Conservation (phyloP, 2,797 vertebrate species). For the Microctenopoma stevenorrisi region DNA sequence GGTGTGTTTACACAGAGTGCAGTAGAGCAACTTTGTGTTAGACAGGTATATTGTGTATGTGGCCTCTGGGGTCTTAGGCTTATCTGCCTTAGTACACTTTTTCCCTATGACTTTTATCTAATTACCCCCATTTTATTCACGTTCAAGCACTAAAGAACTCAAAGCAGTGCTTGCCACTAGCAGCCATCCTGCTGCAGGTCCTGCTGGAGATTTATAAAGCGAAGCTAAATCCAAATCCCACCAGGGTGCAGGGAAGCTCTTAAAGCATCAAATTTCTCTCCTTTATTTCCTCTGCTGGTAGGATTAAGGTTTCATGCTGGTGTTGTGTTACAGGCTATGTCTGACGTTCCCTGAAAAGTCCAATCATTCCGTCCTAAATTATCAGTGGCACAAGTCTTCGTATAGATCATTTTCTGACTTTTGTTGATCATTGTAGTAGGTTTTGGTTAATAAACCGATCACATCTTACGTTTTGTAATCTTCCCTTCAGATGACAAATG, state of each 20-base stretch:
- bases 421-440: conserved; percentile 6
- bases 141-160: conserved; percentile 24
- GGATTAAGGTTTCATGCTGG: conserved; percentile 76
- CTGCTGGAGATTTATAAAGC: conserved; percentile 63
- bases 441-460: conserved; percentile 15
- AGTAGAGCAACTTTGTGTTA: background rate
- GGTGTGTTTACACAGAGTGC: background rate
- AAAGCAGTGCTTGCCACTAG: conserved; percentile 37
- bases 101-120: conserved; percentile 33
- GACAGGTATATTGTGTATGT: background rate
- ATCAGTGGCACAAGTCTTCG: conserved; percentile 37
- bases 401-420: conserved; percentile 17
- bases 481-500: conserved; percentile 5
- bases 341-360: conserved; percentile 59
- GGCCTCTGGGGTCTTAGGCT: background rate
- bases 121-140: conserved; percentile 50
- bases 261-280: conserved; percentile 76
- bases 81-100: conserved; percentile 1
- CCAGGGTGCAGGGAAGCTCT: conserved; percentile 70
- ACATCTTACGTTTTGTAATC: background rate
- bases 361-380: conserved; percentile 57
- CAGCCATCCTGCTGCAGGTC: conserved; percentile 43
- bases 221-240: conserved; percentile 70
- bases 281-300: conserved; percentile 70
- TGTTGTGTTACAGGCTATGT: conserved; percentile 75